Base-by-base conservation (phyloP, 1,140 invertebrate genomes). In the Sycophaga agraensis region DNA sequence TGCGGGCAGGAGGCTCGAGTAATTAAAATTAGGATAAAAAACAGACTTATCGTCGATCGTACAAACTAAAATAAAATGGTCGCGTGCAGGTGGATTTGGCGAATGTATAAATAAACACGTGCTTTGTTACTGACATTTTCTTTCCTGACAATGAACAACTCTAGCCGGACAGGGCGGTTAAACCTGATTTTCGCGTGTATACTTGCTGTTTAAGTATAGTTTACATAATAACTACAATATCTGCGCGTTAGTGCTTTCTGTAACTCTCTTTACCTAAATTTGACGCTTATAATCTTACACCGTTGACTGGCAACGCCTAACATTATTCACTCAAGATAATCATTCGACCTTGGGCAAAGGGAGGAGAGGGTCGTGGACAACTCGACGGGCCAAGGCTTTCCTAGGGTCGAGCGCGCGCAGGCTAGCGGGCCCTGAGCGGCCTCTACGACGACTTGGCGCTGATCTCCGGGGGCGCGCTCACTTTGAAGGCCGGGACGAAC, bases 401-500 rank as follows among this genome's bases (percentile, higher is more conserved):
- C 34, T 51, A 26, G 49, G 34, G 49, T 63, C 39, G 4, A 31
- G 60, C 37, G 40, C 53, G 22, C 24, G 37, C 4, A 12, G n/a
- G n/a, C n/a, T n/a, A n/a, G n/a, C n/a, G n/a, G n/a, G n/a, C n/a
- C n/a, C n/a, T n/a, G n/a, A 49, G 22, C 61, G 37, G 54, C 59
- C 65, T 79, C 76, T 81, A 81, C 73, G 79, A 78, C 39, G 77
- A 77, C 71, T 81, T 73, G 50, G 76, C 59, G 46, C 66, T 67
- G 60, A 78, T 70, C 68, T 77, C 79, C 45, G 71, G 62, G 46
- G 73, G 43, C 61, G 70, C 59, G 34, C 67, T 56, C 17, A 74
- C 46, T 67, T 76, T 78, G 37, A 73, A 75, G 21, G 74, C 73
- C 63, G 90, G 90, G 51, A 91, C 83, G 73, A 91, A 91, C 76